Evolutionary conservation across 2,797 vertebrate genomes (phyloP), one percentile per base, ranked within the genome.

Genomic region (Labeo calbasu): DNA sequence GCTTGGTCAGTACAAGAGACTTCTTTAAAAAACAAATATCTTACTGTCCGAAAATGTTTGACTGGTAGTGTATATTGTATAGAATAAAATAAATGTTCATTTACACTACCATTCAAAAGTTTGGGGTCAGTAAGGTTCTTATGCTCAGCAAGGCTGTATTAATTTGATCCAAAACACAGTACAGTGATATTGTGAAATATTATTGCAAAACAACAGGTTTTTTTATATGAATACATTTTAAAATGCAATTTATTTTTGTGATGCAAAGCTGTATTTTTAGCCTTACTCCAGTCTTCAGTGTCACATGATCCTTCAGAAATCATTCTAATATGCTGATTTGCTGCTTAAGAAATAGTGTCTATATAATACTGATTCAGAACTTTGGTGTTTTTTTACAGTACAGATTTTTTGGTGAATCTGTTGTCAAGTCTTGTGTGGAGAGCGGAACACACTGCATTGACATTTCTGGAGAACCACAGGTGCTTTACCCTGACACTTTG

Each of bases 381-480:
- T 3, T 23, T 76, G 2, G 4, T 78, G 7, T 78, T 40, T 68
- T 19, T 75, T n/a, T 78, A 57, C 25, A 98, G 96, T 98, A 98
- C 88, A 95, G 96, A 40, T 97, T 98, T 93, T 97, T 91, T 82
- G 98, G 98, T 5, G 98, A 99, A 85, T 94, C 96, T 1, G 95
- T 99, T 53, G 94, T 99, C 21, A 95, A 96, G 92, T 96, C 97
- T 32, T 99, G 97, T 86, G 90, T 99, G 91, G 97, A 99, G 92
- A 99, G 98, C 81, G 97, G 97, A 89, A 91, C 97, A 19, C 97
- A 96, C 89, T 97, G 91, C 86, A 91, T 99, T 28, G 98, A 99
- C 89, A 97, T 99, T 91, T 92, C 91, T 88, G 98, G 98, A 90
- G 98, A 99, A 86, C 97, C 98, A 72, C 96, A 99, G 95, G 98